Base-by-base conservation (phyloP, 2,888 invertebrate species). In the Adelognathus sp. region DNA sequence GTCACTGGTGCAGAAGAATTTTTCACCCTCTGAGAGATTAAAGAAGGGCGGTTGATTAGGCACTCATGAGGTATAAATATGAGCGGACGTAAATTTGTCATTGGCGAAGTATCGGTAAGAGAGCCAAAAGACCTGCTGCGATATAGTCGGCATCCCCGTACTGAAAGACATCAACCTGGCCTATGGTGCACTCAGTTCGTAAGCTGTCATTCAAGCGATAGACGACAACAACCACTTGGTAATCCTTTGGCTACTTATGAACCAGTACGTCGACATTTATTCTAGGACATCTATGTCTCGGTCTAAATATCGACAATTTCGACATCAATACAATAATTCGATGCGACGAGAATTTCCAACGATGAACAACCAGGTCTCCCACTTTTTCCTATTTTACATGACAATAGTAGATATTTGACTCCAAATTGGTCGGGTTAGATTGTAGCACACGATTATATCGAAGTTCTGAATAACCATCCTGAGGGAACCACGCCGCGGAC, bases 1-100 rank as follows among this genome's bases (percentile, higher is more conserved):
- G 81, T 81, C 86, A 89, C 84, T 89, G 86, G 83, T 88, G 88
- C 89, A 87, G 87, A 82, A 89, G 89, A 89, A 88, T 85, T 87
- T 86, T 86, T 86, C 85, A 84, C 87, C 88, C 90, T 89, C 86
- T 82, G 77, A 85, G 86, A 86, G 88, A 88, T 88, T 88, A 87
- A 87, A 87, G 88, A 88, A 88, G 89, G 89, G 88, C 86, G 86
- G 82, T 75, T 80, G 86, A 87, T 87, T 87, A 86, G 88, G 88
- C 87, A 87, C 87, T 87, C 88, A 87, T 86, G 84, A 86, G 77
- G 81, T 85, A 86, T 82, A 81, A 16, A 80, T 75, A 71, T 67
- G 52, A 56, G 67, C 76, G 78, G 81, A 79, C 84, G 79, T 76
- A 75, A 81, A 82, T 84, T 84, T 78, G 82, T 87, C 81, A 81